Evolutionary conservation across 1,140 invertebrate genomes (phyloP).

Genomic region (Temnothorax nylanderi): DNA sequence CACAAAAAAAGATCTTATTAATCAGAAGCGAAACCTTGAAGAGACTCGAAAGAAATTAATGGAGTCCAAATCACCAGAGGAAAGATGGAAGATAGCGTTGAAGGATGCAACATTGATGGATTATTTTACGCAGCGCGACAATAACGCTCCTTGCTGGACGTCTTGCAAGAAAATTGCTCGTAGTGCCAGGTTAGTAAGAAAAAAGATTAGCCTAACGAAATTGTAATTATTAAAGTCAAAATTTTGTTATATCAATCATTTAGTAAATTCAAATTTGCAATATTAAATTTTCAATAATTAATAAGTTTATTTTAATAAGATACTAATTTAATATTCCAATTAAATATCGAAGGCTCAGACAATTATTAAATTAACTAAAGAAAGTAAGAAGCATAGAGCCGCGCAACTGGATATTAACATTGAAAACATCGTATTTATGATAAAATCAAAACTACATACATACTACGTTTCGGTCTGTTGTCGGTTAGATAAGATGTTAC

Average conservation of each 20-base stretch:
- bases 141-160: conserved; percentile 68
- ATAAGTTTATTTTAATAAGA: not conserved
- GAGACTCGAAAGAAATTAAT: conserved; percentile 34
- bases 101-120: conserved; percentile 71
- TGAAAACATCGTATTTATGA: too few relatives aligned
- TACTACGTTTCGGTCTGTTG: too few relatives aligned
- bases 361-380: too few relatives aligned
- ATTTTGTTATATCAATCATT: not conserved
- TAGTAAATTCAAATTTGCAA: not conserved
- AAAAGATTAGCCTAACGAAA: not conserved
- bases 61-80: conserved; percentile 38
- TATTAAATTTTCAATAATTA: not conserved
- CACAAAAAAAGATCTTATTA: not conserved
- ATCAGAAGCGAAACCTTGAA: not conserved
- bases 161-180: conserved; percentile 65
- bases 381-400: too few relatives aligned
- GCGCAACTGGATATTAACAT: too few relatives aligned
- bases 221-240: not conserved
- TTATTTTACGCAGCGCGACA: conserved; percentile 64
- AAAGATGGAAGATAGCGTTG: conserved; percentile 64
- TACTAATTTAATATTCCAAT: not conserved
- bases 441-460: too few relatives aligned
- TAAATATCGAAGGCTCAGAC: too few relatives aligned
- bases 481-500: too few relatives aligned
- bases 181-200: conserved; percentile 5